Base-by-base conservation (phyloP, 2,797 vertebrate genomes). In the Novumbra hubbsi region DNA sequence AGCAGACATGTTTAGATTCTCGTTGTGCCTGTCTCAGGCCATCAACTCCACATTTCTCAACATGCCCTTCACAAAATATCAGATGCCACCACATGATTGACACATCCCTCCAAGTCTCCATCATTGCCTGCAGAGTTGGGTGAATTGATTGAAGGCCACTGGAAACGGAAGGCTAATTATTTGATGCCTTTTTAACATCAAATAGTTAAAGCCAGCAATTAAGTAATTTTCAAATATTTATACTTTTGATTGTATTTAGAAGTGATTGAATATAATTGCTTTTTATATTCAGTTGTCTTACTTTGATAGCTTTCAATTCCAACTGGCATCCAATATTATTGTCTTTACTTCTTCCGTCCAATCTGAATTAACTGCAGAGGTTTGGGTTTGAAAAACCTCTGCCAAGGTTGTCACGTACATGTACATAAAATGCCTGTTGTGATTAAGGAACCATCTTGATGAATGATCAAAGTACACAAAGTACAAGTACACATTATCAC, bases 1-100 rank as follows among this genome's bases (percentile, higher is more conserved):
- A 68, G 67, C 73, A 62, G 69, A 50, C 62, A 71, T 79, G 11
- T 57, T 32, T 32, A 45, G 57, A 71, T 49, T 66, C 19, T 21
- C 16, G 4, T 28, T 2, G 5, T 67, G 19, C 38, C 49, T 38
- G 30, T 68, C 41, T 80, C 30, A 68, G 41, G 12, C 41, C 7
- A 72, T 78, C 60, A 70, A 73, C 62, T 24, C 41, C 21, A 30
- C 19, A 67, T 41, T 45, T 12, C 17, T 34, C 9, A 19, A 49
- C 67, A 41, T 67, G 48, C 48, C 68, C 48, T 50, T 50, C 2
- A 69, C 14, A 69, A 69, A 69, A 41, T 24, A 76, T 68, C 11
- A 66, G 70, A 7, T 2, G 5, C 21, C 21, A 24, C 1, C 17
- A 16, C 49, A 34, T 24, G 38, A 30, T 63, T 12, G 11, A 15